Evolutionary conservation across 2,888 invertebrate species (phyloP), one percentile per base, ranked within the genome.

Genomic region (Thyatira batis): DNA sequence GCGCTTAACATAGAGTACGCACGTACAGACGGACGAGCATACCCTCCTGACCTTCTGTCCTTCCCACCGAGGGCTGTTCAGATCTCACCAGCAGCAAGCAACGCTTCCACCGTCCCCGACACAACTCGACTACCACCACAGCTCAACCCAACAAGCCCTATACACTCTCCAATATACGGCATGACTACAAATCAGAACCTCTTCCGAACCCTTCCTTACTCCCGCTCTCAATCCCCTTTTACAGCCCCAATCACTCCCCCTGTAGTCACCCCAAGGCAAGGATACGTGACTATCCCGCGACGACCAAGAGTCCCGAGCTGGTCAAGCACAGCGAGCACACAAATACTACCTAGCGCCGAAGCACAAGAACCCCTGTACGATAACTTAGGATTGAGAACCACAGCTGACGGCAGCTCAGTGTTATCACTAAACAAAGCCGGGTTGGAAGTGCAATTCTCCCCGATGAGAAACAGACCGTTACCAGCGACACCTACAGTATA

Each of bases 221-320:
- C 96, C 28, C 85, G 92, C 27, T 95, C 95, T 27, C 95, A 95
- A 60, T 96, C 96, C n/a, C 96, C 96, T 0, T 96, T 96, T 69
- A 93, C 95, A 27, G 94, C 94, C 5, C 92, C 92, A 25, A 89
- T 92, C 2, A 90, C 92, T 45, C 94, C 94, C 6, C 94, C 95
- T 25, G 94, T 95, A 5, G 92, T 95, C 43, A 94, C 94, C 21
- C 95, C 95, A 3, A 93, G 95, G 61, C 96, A 96, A 78, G 97
- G 97, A 10, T 97, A 97, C 80, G 97, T 97, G 45, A 97, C 97
- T 13, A 97, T 97, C 57, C 97, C 97, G 0, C 93, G 97, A 65
- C 93, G 97, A 72, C 97, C 97, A 0, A 92, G 97, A 60, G 96
- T 96, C 0, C 96, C 96, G 1, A 96, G 96, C 75, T 97, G 97